A percentile compares a stretch with the other conserved stretches of the same genome.
Evolutionary conservation across 2,113 vertebrate genomes (phyloP).

Genomic region (Actinemys pallida): DNA sequence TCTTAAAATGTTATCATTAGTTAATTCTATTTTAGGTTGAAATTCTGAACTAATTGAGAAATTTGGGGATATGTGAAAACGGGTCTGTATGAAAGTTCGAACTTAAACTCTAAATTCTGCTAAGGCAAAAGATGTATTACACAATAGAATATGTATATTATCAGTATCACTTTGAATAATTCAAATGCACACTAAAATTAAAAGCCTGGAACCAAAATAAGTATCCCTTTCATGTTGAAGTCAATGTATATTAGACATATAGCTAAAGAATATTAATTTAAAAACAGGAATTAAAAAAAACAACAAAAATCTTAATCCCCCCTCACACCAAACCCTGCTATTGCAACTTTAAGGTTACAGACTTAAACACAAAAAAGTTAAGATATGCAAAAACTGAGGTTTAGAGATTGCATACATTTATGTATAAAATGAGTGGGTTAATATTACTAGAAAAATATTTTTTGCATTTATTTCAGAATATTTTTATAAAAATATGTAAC

Average conservation of each 20-base stretch:
- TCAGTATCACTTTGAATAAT: background rate
- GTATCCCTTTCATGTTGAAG: background rate
- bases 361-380: background rate
- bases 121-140: background rate
- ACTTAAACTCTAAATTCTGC: background rate
- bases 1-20: background rate
- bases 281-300: background rate
- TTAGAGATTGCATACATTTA: background rate
- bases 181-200: background rate
- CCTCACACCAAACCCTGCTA: background rate
- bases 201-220: background rate
- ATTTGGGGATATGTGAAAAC: background rate
- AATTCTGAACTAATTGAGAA: background rate
- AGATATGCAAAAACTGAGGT: background rate
- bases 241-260: background rate
- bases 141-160: background rate
- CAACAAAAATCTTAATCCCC: background rate
- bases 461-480: background rate
- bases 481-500: background rate
- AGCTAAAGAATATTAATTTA: background rate
- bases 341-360: background rate
- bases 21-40: background rate
- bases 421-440: background rate
- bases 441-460: background rate
- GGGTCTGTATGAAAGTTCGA: background rate